Evolutionary conservation across 2,797 vertebrate species (phyloP), one percentile per base, ranked within the genome.

Genomic region (Serranus cabrilla): DNA sequence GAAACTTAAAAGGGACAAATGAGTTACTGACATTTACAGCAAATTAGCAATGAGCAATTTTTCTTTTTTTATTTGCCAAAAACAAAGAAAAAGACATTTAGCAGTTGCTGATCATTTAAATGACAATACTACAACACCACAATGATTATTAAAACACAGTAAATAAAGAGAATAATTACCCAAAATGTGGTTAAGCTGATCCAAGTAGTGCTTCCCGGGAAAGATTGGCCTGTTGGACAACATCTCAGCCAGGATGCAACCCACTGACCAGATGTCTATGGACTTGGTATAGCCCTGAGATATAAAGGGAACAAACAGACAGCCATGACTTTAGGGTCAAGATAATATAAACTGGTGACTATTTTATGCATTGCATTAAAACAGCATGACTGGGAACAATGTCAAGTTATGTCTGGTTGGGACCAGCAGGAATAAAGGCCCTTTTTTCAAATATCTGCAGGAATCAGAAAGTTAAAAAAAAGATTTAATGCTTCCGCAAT

Each of bases 241-340:
- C 97, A 98, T 98, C 88, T 98, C 97, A 54, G 97, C 97, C 81
- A 98, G 94, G 81, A 98, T 98, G 84, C 97, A 98, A 0, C 97
- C 97, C 7, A 97, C 97, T 27, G 97, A 98, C 97, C 97, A 98
- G 87, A 98, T 97, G 91, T 98, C 97, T 78, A 98, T 98, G 91
- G 96, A 97, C 92, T 96, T 97, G 83, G 96, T 97, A 39, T 97
- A 97, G 87, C 96, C 96, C 96, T 97, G 89, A 62, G 65, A 74
- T 50, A 1, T 0, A 43, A 66, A 6, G 51, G 21, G 40, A n/a
- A 77, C 31, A 64, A 14, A 55, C 2, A 47, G 16, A 43, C 0
- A 45, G 37, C 49, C 39, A 69, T 2, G 1, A 77, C 42, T n/a
- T 27, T 27, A 5, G 27, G 3, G 14, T 21, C 13, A 34, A 3